Conservation (phyloP, 2,797 vertebrate genomes). For the Avahi laniger region DNA sequence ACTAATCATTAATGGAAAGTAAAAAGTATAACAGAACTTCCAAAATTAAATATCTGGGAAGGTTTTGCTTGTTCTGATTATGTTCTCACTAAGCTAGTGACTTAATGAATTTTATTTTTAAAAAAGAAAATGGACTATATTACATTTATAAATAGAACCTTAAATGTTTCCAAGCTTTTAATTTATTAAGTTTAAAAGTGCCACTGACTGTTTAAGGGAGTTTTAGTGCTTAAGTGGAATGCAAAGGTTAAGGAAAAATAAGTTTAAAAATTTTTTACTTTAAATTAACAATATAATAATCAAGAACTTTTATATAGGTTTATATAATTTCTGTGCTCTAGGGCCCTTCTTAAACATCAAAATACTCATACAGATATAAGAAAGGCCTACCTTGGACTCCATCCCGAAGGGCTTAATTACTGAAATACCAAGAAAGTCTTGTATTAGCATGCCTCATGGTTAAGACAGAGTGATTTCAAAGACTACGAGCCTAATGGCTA, state of each 20-base stretch:
- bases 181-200: slow-evolving; percentile 8
- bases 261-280: background rate
- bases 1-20: background rate
- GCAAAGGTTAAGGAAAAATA: slow-evolving; percentile 21
- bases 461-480: slow-evolving; percentile 51
- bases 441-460: background rate
- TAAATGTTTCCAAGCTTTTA: background rate
- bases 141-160: slow-evolving; percentile 31
- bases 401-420: slow-evolving; percentile 51
- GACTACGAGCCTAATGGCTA: slow-evolving; percentile 39
- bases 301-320: background rate
- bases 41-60: slow-evolving; percentile 13
- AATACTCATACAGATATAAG: background rate
- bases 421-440: slow-evolving; percentile 62
- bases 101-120: background rate
- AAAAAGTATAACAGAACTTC: background rate
- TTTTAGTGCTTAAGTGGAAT: background rate
- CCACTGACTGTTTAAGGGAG: background rate
- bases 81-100: background rate
- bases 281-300: slow-evolving; percentile 33
- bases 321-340: background rate
- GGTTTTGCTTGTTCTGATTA: background rate
- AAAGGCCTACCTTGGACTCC: slow-evolving; percentile 30
- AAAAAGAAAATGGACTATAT: background rate
- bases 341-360: slow-evolving; percentile 16